phyloP scores from a whole-genome alignment of 2,888 invertebrate genomes.

The Leucophenga montana region DNA sequence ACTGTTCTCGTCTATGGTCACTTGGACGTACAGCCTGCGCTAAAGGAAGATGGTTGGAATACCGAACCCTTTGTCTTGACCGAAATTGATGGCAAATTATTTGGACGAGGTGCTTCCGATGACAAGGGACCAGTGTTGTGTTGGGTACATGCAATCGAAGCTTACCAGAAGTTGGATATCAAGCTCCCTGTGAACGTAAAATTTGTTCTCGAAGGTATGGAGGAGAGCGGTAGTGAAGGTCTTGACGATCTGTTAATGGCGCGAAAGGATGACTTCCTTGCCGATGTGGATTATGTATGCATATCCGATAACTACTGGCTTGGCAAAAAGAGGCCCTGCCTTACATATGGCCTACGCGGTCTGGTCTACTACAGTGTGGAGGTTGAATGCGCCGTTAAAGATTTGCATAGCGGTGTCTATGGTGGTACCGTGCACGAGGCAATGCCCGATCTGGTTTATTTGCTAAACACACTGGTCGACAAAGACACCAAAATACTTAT shows the following conservation, averaged over 20 bases:
- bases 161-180: slow-evolving; percentile 82
- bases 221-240: slow-evolving; percentile 97
- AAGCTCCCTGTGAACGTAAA: slow-evolving; percentile 84
- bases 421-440: slow-evolving; percentile 95
- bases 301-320: slow-evolving; percentile 99
- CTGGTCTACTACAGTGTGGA: slow-evolving; percentile 92
- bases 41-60: slow-evolving; percentile 94
- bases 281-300: slow-evolving; percentile 92
- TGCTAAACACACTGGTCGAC: slow-evolving; percentile 89
- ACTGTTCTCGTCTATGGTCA: slow-evolving; percentile 97
- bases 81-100: slow-evolving; percentile 91
- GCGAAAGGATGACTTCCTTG: slow-evolving; percentile 83
- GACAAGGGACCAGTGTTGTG: slow-evolving; percentile 96
- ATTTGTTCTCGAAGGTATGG: slow-evolving; percentile 99
- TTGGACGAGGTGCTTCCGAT: slow-evolving; percentile 92
- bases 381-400: slow-evolving; percentile 90
- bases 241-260: slow-evolving; percentile 86
- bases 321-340: slow-evolving; percentile 95
- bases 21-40: slow-evolving; percentile 97
- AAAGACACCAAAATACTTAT: slow-evolving; percentile 89
- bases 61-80: slow-evolving; percentile 94
- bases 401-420: slow-evolving; percentile 96
- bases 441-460: slow-evolving; percentile 91
- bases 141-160: slow-evolving; percentile 96
- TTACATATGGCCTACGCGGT: slow-evolving; percentile 96